Evolutionary conservation across 2,888 invertebrate species (phyloP).

Genomic region (Hypolimnas misippus): DNA sequence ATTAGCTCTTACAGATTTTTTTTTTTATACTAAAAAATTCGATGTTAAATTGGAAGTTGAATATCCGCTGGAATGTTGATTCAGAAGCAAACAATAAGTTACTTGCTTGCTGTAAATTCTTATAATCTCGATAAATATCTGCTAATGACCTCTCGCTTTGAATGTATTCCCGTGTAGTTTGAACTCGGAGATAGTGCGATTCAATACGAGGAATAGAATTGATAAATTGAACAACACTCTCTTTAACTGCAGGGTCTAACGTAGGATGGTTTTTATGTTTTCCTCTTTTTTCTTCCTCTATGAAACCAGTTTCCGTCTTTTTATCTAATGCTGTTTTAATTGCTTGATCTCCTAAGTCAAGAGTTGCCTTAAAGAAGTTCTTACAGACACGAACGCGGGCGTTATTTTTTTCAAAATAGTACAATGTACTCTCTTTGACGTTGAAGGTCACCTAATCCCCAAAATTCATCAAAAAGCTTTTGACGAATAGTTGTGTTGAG

Average conservation of each 20-base stretch:
- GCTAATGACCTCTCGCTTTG: slow-evolving; percentile 43
- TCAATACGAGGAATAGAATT: slow-evolving; percentile 11
- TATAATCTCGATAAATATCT: slow-evolving; percentile 45
- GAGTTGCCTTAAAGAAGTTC: slow-evolving; percentile 33
- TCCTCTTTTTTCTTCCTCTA: slow-evolving; percentile 31
- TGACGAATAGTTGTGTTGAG: slow-evolving; percentile 30
- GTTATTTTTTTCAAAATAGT: slow-evolving; percentile 23
- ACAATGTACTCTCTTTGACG: slow-evolving; percentile 34
- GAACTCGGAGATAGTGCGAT: slow-evolving; percentile 37
- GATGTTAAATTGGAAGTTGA: slow-evolving; percentile 46
- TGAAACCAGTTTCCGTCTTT: slow-evolving; percentile 14
- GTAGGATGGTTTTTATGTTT: slow-evolving; percentile 33
- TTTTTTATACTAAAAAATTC: slow-evolving; percentile 44
- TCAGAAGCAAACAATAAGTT: slow-evolving; percentile 8
- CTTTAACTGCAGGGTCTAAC: slow-evolving; percentile 33
- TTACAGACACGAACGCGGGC: slow-evolving; percentile 28
- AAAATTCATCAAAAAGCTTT: slow-evolving; percentile 32
- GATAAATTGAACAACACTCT: slow-evolving; percentile 36
- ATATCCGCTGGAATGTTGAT: slow-evolving; percentile 44
- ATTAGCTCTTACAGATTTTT: no score
- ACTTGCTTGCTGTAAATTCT: slow-evolving; percentile 30
- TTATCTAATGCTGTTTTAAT: slow-evolving; percentile 25
- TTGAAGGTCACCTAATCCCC: slow-evolving; percentile 29
- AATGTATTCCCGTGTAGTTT: slow-evolving; percentile 38
- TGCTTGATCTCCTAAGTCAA: slow-evolving; percentile 15